Evolutionary conservation across 2,888 invertebrate genomes (phyloP), one percentile per base, ranked within the genome.

Genomic region (Agriopis aurantiaria): DNA sequence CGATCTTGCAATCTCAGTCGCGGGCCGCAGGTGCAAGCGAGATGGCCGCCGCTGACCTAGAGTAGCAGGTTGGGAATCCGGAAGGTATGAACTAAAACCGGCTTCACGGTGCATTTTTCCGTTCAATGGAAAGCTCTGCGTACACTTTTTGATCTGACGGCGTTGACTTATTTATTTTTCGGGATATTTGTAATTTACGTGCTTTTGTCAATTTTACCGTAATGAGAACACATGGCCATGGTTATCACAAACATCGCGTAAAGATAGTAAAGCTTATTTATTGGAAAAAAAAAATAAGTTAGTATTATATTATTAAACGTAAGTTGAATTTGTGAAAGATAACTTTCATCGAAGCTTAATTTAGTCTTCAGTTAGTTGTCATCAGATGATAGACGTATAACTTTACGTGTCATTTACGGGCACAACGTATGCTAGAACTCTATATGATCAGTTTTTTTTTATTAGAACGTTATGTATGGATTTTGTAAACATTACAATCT

Each of bases 11-110:
- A 83, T 91, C 90, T 88, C 86, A 81, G 84, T 86, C 85, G 78
- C 78, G 75, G 77, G 77, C 74, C 78, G 80, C 82, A 79, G 73
- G 87, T 78, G 90, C 74, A 89, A 92, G 90, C 78, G 91, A 84
- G 92, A 92, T 78, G 74, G 81, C 75, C 75, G 78, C 75, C 81
- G 80, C 79, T 92, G 93, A 93, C 93, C 93, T 91, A 93, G 91
- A 93, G 91, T 84, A 89, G 91, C 92, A 93, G 93, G 93, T 93
- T 93, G 93, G 90, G 93, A 93, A 93, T 93, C 93, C 92, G 93
- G 93, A 92, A 93, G 92, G 91, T 90, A 91, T 82, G 85, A 83
- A 85, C 84, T 33, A 33, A 91, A 93, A 93, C 93, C 93, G 93
- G 93, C 92, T 92, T 80, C 85, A 83, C 85, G 83, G 82, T 90